phyloP scores from a whole-genome alignment of 1,140 invertebrate genomes.

The Drosophila sproati region DNA sequence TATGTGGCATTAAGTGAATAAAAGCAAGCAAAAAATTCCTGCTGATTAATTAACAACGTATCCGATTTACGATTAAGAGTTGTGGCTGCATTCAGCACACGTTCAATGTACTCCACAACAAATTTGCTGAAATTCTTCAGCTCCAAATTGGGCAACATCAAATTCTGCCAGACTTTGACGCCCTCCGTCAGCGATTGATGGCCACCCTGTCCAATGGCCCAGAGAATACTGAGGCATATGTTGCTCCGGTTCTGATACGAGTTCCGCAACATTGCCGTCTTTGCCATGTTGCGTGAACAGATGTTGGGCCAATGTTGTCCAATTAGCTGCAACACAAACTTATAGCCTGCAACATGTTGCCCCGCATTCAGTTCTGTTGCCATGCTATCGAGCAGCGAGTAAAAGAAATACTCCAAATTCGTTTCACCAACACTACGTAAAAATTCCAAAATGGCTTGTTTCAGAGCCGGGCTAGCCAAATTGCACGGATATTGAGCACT shows the following conservation, averaged over 20 bases:
- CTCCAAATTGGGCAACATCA: slow-evolving; percentile 91
- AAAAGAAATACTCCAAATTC: slow-evolving; percentile 87
- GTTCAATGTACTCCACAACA: slow-evolving; percentile 89
- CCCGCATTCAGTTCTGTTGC: slow-evolving; percentile 84
- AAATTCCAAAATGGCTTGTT: slow-evolving; percentile 60
- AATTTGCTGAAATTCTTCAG: slow-evolving; percentile 90
- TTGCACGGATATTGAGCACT: slow-evolving; percentile 72
- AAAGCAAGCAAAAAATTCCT: slow-evolving; percentile 84
- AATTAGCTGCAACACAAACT: slow-evolving; percentile 89
- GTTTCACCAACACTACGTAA: slow-evolving; percentile 85
- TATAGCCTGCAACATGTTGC: slow-evolving; percentile 87
- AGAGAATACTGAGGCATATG: slow-evolving; percentile 91
- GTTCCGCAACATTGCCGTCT: slow-evolving; percentile 88
- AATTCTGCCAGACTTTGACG: slow-evolving; percentile 92
- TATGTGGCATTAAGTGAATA: slow-evolving; percentile 81
- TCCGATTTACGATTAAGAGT: slow-evolving; percentile 58
- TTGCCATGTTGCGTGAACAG: slow-evolving; percentile 87
- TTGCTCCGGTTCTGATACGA: slow-evolving; percentile 92
- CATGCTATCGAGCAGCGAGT: slow-evolving; percentile 86
- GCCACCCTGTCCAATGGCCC: slow-evolving; percentile 92
- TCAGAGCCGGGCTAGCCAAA: slow-evolving; percentile 56
- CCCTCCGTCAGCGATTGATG: slow-evolving; percentile 88
- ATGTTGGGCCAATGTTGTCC: slow-evolving; percentile 88
- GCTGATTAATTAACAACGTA: slow-evolving; percentile 61
- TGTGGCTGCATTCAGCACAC: slow-evolving; percentile 85